Evolutionary conservation across 2,113 vertebrate species (phyloP).

Genomic region (Benitochromis conjunctus): DNA sequence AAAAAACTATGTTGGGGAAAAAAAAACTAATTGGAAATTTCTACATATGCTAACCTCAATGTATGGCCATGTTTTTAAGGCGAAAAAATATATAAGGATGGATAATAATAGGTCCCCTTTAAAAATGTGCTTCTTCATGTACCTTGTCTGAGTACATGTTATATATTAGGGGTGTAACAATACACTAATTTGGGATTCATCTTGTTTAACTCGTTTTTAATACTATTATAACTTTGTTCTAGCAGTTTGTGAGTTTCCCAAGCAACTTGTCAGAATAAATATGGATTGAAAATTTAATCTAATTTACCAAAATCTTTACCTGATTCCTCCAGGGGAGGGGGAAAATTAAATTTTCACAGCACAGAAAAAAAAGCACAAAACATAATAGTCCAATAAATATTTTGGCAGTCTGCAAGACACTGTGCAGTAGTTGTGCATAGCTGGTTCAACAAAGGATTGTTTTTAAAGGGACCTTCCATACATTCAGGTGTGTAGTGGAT

Average conservation of each 20-base stretch:
- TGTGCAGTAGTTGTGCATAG: background rate
- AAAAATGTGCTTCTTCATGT: background rate
- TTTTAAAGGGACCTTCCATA: background rate
- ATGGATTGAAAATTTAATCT: background rate
- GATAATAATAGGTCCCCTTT: background rate
- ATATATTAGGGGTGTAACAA: background rate
- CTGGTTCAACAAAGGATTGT: background rate
- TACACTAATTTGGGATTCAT: background rate
- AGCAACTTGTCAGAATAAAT: background rate
- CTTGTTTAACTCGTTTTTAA: background rate
- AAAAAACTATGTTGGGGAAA: background rate
- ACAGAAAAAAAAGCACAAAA: background rate
- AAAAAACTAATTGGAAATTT: background rate
- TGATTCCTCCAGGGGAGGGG: background rate
- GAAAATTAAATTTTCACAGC: background rate
- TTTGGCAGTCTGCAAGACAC: background rate
- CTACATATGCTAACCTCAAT: background rate
- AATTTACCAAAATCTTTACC: background rate
- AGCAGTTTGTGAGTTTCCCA: background rate
- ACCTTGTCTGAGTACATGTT: background rate
- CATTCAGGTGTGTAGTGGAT: background rate
- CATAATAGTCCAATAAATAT: background rate
- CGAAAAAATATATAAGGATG: background rate
- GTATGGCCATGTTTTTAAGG: background rate
- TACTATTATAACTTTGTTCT: background rate